phyloP scores from a whole-genome alignment of 2,113 vertebrate genomes.

The Takifugu flavidus region DNA sequence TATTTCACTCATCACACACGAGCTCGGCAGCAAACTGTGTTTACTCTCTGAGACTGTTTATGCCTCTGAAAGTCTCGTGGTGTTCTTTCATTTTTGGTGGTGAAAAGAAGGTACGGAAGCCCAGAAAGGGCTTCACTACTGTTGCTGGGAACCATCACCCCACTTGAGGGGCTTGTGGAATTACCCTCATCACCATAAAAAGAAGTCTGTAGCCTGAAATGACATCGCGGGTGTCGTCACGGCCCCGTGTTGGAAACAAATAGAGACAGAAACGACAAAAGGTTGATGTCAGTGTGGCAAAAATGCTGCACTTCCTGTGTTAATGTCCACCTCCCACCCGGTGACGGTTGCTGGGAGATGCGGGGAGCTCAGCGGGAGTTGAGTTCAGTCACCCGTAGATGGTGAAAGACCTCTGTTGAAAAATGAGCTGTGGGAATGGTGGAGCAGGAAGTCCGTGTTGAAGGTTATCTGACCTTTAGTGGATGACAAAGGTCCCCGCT shows the following conservation, averaged over 20 bases:
- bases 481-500: too few species aligned
- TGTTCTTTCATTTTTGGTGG: too few species aligned
- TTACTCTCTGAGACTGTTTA: too few species aligned
- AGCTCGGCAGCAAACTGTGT: neutral
- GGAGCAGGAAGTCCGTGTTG: too few species aligned
- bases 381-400: constrained; percentile 23
- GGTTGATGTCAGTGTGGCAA: constrained; percentile 1
- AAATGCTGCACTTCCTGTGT: constrained; percentile 8
- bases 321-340: constrained; percentile 5
- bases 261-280: neutral
- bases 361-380: constrained; percentile 31
- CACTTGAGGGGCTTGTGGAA: constrained; percentile 15
- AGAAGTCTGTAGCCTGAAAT: neutral
- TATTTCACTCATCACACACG: constrained; percentile 8
- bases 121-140: neutral
- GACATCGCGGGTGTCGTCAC: neutral
- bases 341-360: constrained; percentile 21
- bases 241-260: constrained; percentile 7
- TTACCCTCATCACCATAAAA: neutral
- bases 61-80: too few species aligned
- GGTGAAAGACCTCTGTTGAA: constrained; percentile 1
- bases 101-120: too few species aligned
- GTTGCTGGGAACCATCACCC: neutral
- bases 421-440: too few species aligned
- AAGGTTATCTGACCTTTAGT: too few species aligned